phyloP scores from a whole-genome alignment of 1,140 invertebrate species.

The Leucophenga varia region DNA sequence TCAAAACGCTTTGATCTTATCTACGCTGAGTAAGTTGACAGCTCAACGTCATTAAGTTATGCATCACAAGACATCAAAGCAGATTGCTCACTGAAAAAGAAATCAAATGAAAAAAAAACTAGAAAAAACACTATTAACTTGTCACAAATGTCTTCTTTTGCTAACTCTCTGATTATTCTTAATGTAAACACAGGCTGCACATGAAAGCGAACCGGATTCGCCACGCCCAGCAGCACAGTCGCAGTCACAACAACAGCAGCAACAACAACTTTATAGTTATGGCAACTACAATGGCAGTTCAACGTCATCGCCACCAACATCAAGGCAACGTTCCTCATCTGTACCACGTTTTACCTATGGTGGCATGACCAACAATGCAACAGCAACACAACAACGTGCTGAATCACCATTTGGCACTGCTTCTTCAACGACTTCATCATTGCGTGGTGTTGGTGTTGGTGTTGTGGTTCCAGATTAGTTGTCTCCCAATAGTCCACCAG shows the following conservation, averaged over 20 bases:
- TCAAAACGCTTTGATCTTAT: slow-evolving; percentile 6
- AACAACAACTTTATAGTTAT: slow-evolving; percentile 1
- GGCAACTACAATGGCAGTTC: background rate
- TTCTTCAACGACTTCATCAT: slow-evolving; percentile 48
- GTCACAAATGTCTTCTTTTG: slow-evolving; percentile 13
- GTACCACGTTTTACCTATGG: slow-evolving; percentile 48
- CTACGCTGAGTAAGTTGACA: background rate
- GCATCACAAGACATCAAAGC: slow-evolving; percentile 12
- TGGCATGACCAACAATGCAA: slow-evolving; percentile 12
- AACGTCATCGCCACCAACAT: slow-evolving; percentile 27
- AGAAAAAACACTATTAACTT: slow-evolving; percentile 28
- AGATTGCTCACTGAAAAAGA: background rate
- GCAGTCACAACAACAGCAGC: background rate
- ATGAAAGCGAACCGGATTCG: slow-evolving; percentile 52
- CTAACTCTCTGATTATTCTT: slow-evolving; percentile 12
- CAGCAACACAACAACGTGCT: no score
- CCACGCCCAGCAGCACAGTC: slow-evolving; percentile 20
- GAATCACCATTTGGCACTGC: slow-evolving; percentile 49
- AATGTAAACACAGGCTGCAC: slow-evolving; percentile 31
- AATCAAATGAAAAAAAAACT: slow-evolving; percentile 4
- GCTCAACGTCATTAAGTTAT: background rate
- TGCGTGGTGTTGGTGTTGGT: slow-evolving; percentile 44
- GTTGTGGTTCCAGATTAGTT: slow-evolving; percentile 34
- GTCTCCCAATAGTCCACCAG: slow-evolving; percentile 42
- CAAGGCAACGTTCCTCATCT: slow-evolving; percentile 38